phyloP scores from a whole-genome alignment of 1,140 invertebrate genomes.

The Apis laboriosa region DNA sequence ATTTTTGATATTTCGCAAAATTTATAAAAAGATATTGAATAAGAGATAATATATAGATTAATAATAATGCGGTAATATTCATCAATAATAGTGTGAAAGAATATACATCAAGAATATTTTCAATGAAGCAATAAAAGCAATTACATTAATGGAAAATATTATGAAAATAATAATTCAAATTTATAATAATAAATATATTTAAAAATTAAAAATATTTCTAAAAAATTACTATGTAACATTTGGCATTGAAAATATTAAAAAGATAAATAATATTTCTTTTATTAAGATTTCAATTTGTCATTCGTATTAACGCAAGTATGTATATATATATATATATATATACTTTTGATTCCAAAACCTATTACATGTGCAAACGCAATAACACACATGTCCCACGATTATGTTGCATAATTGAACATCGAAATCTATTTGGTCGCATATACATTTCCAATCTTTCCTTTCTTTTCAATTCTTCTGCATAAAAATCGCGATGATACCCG shows the following conservation, averaged over 20 bases:
- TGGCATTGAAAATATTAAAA: background rate
- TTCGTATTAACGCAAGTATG: background rate
- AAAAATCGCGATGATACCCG: slow-evolving; percentile 42
- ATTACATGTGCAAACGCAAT: background rate
- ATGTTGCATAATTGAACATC: slow-evolving; percentile 29
- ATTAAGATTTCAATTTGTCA: background rate
- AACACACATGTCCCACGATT: background rate
- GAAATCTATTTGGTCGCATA: slow-evolving; percentile 15
- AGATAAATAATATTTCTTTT: no score
- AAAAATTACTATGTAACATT: background rate
- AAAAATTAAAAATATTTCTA: slow-evolving; percentile 7
- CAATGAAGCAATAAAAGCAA: slow-evolving; percentile 29
- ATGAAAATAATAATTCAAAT: background rate
- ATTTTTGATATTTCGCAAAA: slow-evolving; percentile 34
- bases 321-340: no score
- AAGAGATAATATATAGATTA: slow-evolving; percentile 52
- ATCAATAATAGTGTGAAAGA: slow-evolving; percentile 14
- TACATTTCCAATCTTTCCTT: slow-evolving; percentile 27
- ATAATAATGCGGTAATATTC: slow-evolving; percentile 50
- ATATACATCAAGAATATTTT: background rate
- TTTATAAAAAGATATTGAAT: slow-evolving; percentile 44
- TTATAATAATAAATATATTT: background rate
- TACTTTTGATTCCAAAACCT: background rate
- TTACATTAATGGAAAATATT: background rate
- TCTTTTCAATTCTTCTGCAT: slow-evolving; percentile 13